Conservation (phyloP, 2,113 vertebrate genomes). For the Progne subis region DNA sequence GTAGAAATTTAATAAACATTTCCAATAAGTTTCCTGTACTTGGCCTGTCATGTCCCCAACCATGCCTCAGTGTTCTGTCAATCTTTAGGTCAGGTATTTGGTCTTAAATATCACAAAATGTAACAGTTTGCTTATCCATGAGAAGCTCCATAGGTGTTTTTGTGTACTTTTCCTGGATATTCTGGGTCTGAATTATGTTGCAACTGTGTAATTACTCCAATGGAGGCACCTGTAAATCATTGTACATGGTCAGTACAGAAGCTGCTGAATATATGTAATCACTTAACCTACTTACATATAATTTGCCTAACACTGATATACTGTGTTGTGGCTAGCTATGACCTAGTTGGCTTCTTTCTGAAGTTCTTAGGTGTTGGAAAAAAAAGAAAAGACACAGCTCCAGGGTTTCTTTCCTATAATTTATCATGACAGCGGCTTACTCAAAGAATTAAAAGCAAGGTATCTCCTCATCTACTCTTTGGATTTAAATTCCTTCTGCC, state of each 20-base stretch:
- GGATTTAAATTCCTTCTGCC: background rate
- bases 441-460: background rate
- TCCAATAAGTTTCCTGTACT: background rate
- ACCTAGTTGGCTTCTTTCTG: background rate
- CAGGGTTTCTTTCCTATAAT: background rate
- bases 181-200: background rate
- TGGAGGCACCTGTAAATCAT: background rate
- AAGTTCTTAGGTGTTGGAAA: background rate
- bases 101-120: background rate
- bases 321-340: background rate
- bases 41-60: fast-evolving
- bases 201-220: background rate
- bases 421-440: background rate
- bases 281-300: background rate
- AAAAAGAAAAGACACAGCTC: background rate
- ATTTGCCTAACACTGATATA: background rate
- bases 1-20: conserved; percentile 3
- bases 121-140: background rate
- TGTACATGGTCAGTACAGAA: background rate
- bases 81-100: background rate
- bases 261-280: background rate
- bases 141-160: background rate
- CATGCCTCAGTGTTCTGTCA: background rate
- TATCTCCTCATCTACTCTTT: background rate
- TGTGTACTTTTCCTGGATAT: background rate